A percentile compares a stretch with the other conserved stretches of the same genome.
These are phyloP conservation scores for Mythimna lalbum DNA, from an alignment of 2,888 invertebrate species.

Conservation along the genomic window DNA sequence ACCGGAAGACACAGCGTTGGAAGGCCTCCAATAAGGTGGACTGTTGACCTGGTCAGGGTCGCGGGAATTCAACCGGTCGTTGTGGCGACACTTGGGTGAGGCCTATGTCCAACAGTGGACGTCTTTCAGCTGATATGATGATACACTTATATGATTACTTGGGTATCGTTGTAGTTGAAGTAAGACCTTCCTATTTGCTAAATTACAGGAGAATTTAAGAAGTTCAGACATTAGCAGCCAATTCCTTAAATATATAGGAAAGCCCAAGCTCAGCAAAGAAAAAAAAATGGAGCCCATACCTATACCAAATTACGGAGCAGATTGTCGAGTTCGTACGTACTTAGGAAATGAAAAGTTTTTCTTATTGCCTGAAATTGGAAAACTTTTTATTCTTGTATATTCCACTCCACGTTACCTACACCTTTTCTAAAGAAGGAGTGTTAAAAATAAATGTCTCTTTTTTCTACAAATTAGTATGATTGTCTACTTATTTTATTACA, in stretches of 20 bases:
- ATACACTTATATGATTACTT: neutral
- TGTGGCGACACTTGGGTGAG: no score
- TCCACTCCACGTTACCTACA: neutral
- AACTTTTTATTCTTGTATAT: conserved; percentile 24
- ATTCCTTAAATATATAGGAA: neutral
- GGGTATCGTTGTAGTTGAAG: neutral
- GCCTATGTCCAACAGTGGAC: no score
- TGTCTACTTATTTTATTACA: conserved; percentile 35
- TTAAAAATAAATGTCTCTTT: neutral
- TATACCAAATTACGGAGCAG: conserved; percentile 17
- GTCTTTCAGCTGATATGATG: no score
- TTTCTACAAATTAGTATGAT: conserved; percentile 23
- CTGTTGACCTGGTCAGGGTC: no score
- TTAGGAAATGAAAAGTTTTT: conserved; percentile 32
- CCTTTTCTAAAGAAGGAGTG: neutral
- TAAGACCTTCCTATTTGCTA: neutral
- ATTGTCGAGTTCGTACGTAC: conserved; percentile 19
- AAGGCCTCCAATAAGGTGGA: no score
- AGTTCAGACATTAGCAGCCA: neutral
- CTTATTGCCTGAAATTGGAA: conserved; percentile 20
- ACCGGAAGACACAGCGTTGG: no score
- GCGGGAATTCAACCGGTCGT: no score
- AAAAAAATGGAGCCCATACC: conserved; percentile 6
- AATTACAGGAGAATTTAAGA: neutral
- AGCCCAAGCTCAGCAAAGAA: conserved; percentile 1